Conservation (phyloP, 2,113 vertebrate species). For the Pavo muticus region DNA sequence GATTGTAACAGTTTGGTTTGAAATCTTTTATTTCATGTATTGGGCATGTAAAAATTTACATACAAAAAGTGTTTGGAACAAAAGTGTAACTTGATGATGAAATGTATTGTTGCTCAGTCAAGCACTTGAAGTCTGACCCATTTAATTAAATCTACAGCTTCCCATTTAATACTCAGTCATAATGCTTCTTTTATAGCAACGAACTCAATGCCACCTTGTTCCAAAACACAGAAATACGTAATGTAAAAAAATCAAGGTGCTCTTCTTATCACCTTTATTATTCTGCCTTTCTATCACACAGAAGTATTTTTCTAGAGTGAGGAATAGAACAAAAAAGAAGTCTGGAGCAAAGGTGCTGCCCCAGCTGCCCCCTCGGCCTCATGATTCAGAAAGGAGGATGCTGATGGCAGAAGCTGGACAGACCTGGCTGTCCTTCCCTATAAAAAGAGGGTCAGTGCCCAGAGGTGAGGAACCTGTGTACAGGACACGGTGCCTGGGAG, state of each 20-base stretch:
- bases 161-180: accelerated
- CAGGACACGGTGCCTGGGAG: no score
- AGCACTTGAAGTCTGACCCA: background rate
- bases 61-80: background rate
- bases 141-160: background rate
- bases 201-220: background rate
- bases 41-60: background rate
- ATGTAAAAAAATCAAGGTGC: background rate
- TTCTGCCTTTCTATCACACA: background rate
- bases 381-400: background rate
- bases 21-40: background rate
- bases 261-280: background rate
- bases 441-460: background rate
- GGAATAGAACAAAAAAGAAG: background rate
- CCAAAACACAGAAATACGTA: accelerated
- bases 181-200: background rate
- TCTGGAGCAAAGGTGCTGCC: background rate
- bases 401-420: background rate
- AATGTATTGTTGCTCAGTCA: background rate
- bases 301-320: background rate
- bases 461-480: background rate
- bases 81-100: background rate
- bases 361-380: background rate
- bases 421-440: background rate
- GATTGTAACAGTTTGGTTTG: background rate